Base-by-base conservation (phyloP, 2,797 vertebrate species). In the Rhynchonycteris naso region DNA sequence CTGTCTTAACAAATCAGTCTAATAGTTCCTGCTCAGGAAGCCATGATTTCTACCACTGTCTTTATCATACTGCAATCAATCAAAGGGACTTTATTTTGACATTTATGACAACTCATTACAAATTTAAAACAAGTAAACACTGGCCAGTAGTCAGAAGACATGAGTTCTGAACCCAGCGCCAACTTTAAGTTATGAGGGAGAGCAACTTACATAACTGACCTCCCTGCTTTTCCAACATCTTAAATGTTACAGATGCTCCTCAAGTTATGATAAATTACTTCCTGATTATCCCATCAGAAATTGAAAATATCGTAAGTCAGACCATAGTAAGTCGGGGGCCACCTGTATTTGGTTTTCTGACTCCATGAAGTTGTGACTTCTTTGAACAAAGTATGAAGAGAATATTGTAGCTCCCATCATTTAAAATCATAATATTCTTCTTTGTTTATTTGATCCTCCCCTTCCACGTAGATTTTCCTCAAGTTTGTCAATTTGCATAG, bases 51-150 rank as follows among this genome's bases (percentile, higher is more conserved):
- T 83, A 91, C 68, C 85, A 92, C 81, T 97, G 97, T 97, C 90
- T 91, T 95, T 80, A 78, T 91, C 91, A 90, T 65, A 95, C 82
- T 76, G 50, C 85, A 96, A 79, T 96, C 96, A 98, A 97, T 97
- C 85, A 96, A 65, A 94, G 95, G 95, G 0, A 93, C 61, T 97
- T 97, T 56, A 88, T 93, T 98, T 98, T 98, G 97, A 97, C 96
- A 96, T 96, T 97, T 98, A 87, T 93, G 95, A 94, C 95, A 97
- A 96, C 85, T 98, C 92, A 97, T 97, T 91, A 97, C 96, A 98
- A 96, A 98, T 97, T 97, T 97, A 98, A 97, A 97, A 94, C 92
- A 98, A 97, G 97, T 97, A 97, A 95, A 97, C 35, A 93, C 96
- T 71, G 69, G 47, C 47, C 56, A 69, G 35, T 33, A 74, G 35